Evolutionary conservation across 1,140 invertebrate genomes (phyloP), one percentile per base, ranked within the genome.

Genomic region (Heliothis virescens): DNA sequence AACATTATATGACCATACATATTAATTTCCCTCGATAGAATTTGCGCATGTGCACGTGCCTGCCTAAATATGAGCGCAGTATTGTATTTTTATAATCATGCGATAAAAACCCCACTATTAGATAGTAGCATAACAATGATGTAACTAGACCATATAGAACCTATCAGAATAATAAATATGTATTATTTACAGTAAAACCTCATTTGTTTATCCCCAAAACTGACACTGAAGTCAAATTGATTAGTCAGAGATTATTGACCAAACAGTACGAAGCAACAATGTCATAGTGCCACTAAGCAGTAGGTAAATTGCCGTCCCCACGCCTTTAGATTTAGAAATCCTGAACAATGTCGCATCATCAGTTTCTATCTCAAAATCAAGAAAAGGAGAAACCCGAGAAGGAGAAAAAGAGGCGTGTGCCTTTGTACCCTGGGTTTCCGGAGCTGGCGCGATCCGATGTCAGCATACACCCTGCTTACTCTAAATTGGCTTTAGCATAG

Each of bases 391-490:
- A 53, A 41, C 26, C 48, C 21, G 84, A 86, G 63, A 84, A 85
- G 18, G 89, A 86, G 78, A 87, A 87, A 80, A 71, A 78, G 34
- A 85, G 82, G 29, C 86, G 83, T 47, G 82, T 94, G 15, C 90
- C 91, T 13, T 62, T 94, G 34, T 93, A 94, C 65, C 92, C 92
- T 62, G 91, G 92, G 10, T 94, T 89, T 73, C 92, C 93, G 29
- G 92, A 94, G 59, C 79, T 94, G 69, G 88, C 88, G 50, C 86
- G 92, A 84, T 94, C 93, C 48, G 92, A 94, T 86, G 92, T 94
- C 83, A 94, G 93, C 83, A 91, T 94, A 34, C 87, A 91, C 73
- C 93, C 93, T 9, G 87, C 90, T 34, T 94, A 94, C 67, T 83
- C 89, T 11, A 93, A 87, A 81, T 80, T 94, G 52, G 79, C 63